Conservation (phyloP, 2,113 vertebrate species). For the Choloepus hoffmanni region DNA sequence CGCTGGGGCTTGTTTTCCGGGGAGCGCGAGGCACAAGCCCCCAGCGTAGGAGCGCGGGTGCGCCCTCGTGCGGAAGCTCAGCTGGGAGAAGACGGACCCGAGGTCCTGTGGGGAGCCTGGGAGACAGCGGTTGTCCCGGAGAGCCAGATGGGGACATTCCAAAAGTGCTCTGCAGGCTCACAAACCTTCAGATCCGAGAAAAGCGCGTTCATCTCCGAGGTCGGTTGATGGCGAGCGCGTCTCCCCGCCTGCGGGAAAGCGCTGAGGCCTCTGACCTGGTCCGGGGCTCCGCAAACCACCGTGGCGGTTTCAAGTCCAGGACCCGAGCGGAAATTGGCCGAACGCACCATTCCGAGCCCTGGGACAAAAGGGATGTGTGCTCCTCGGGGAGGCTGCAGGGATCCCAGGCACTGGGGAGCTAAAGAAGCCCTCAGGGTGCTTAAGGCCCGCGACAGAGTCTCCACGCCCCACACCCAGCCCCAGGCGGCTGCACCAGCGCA, state of each 20-base stretch:
- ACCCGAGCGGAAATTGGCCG: neutral
- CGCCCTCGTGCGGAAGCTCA: conserved; percentile 81
- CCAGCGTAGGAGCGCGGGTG: conserved; percentile 14
- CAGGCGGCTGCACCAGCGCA: neutral
- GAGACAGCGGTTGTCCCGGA: neutral
- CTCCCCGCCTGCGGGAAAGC: neutral
- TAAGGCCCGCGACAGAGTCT: neutral
- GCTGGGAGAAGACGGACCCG: neutral
- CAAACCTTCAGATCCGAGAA: neutral
- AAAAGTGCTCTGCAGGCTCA: neutral
- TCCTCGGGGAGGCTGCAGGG: neutral
- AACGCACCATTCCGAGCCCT: neutral
- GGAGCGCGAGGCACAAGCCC: neutral
- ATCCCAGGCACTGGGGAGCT: neutral
- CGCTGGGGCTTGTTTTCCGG: conserved; percentile 43
- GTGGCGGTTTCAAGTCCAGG: neutral
- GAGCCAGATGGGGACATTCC: neutral
- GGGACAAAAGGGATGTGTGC: neutral
- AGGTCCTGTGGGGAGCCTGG: neutral
- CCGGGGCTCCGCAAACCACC: neutral
- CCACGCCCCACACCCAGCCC: too few relatives aligned
- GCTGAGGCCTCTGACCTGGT: neutral
- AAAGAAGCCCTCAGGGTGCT: neutral
- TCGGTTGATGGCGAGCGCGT: neutral
- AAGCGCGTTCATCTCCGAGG: neutral